phyloP scores from a whole-genome alignment of 2,113 vertebrate genomes.

The Etia nguti region DNA sequence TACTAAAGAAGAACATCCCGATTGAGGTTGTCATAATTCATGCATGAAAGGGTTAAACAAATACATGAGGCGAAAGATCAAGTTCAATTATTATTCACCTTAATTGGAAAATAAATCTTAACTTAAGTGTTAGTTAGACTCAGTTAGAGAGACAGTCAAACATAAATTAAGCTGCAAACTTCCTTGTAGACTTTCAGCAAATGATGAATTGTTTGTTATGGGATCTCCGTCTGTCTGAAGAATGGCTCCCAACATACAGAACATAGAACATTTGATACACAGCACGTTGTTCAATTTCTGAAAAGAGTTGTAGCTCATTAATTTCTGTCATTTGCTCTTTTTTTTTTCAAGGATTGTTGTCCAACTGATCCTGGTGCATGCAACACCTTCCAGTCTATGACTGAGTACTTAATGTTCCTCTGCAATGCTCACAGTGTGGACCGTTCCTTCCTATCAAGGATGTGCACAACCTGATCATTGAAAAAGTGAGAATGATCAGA shows the following conservation, averaged over 20 bases:
- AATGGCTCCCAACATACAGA: not conserved
- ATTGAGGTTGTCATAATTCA: too few relatives aligned
- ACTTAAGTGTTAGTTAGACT: not conserved
- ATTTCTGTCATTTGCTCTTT: not conserved
- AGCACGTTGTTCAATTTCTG: too few relatives aligned
- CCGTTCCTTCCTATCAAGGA: rapidly evolving
- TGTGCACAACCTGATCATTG: rapidly evolving
- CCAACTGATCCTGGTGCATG: not conserved
- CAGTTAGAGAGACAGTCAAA: not conserved
- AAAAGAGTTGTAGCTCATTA: not conserved
- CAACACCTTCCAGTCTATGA: not conserved
- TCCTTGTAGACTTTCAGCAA: not conserved
- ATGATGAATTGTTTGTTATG: not conserved
- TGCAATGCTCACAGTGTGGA: not conserved
- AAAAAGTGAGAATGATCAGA: too few relatives aligned
- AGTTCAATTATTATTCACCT: not conserved
- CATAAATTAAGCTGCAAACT: rapidly evolving
- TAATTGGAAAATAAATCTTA: not conserved
- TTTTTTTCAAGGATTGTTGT: rapidly evolving
- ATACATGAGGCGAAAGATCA: rapidly evolving
- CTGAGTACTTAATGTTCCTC: not conserved
- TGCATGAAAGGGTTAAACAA: too few relatives aligned
- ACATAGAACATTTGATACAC: rapidly evolving
- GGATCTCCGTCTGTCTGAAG: not conserved
- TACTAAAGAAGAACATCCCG: too few relatives aligned